Conservation (phyloP, 2,888 invertebrate genomes). For the Dorcus hopei region DNA sequence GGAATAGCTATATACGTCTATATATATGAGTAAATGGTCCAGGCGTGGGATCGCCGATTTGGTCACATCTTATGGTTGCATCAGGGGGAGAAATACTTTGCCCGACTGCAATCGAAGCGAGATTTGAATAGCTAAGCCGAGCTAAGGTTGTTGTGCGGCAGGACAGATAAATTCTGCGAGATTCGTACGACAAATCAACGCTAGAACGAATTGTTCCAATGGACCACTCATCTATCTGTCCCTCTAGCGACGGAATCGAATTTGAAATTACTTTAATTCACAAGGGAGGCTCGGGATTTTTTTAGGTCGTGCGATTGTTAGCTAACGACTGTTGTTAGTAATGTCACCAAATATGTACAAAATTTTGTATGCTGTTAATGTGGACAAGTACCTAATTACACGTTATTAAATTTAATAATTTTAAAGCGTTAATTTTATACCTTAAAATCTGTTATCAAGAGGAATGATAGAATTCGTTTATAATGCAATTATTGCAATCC, state of each 20-base stretch:
- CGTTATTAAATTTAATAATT: not conserved
- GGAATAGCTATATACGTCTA: constrained; percentile 49
- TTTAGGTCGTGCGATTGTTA: constrained; percentile 41
- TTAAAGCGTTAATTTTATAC: too few relatives aligned
- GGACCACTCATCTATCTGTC: constrained; percentile 52
- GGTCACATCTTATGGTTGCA: constrained; percentile 25
- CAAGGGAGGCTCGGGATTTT: constrained; percentile 50
- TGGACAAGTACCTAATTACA: not conserved
- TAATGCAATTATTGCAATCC: too few relatives aligned
- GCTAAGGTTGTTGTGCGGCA: constrained; percentile 49
- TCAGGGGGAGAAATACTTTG: constrained; percentile 42
- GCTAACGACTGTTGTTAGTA: constrained; percentile 48
- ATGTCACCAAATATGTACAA: constrained; percentile 26
- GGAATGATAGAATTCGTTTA: too few relatives aligned
- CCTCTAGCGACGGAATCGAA: constrained; percentile 52
- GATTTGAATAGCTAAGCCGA: constrained; percentile 52
- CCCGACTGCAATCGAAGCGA: constrained; percentile 50
- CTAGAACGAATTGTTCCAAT: constrained; percentile 45
- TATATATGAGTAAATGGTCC: constrained; percentile 45
- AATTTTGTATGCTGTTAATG: not conserved
- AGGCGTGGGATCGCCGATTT: constrained; percentile 31
- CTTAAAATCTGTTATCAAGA: too few relatives aligned
- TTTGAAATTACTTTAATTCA: constrained; percentile 54
- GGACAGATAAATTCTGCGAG: constrained; percentile 44
- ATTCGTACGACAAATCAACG: constrained; percentile 41